Evolutionary conservation across 2,797 vertebrate species (phyloP).

Genomic region (Tarsius wallacei): DNA sequence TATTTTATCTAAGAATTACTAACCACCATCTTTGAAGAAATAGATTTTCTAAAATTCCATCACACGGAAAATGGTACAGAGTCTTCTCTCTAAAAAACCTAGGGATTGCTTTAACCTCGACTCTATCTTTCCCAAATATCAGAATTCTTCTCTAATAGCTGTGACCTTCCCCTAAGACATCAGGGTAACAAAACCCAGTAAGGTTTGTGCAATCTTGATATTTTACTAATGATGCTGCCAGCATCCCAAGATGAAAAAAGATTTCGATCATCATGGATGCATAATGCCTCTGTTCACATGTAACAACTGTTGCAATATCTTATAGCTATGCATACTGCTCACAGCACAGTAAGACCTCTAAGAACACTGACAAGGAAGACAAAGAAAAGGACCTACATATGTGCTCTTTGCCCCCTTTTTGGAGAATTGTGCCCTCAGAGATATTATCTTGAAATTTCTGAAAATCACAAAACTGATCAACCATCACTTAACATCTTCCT

Average conservation of each 20-base stretch:
- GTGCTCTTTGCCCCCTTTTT: not conserved
- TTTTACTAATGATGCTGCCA: not conserved
- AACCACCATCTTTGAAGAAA: not conserved
- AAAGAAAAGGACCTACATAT: not conserved
- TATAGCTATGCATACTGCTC: not conserved
- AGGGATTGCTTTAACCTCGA: not conserved
- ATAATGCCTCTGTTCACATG: not conserved
- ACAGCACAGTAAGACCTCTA: not conserved
- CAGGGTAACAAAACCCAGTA: not conserved
- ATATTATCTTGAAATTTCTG: not conserved
- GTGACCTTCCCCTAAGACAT: not conserved
- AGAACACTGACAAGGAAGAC: not conserved
- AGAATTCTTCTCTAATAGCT: not conserved
- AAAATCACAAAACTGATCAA: not conserved
- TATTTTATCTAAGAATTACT: conserved; percentile 10
- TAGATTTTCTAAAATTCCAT: not conserved
- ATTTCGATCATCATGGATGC: not conserved
- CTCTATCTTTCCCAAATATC: not conserved
- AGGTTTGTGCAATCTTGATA: not conserved
- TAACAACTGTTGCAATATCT: not conserved
- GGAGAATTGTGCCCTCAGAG: not conserved
- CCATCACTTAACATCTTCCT: not conserved
- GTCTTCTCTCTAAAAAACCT: not conserved
- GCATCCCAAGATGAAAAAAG: not conserved
- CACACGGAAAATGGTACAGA: not conserved